Conservation (phyloP, 2,113 vertebrate species). For the Rhea pennata region DNA sequence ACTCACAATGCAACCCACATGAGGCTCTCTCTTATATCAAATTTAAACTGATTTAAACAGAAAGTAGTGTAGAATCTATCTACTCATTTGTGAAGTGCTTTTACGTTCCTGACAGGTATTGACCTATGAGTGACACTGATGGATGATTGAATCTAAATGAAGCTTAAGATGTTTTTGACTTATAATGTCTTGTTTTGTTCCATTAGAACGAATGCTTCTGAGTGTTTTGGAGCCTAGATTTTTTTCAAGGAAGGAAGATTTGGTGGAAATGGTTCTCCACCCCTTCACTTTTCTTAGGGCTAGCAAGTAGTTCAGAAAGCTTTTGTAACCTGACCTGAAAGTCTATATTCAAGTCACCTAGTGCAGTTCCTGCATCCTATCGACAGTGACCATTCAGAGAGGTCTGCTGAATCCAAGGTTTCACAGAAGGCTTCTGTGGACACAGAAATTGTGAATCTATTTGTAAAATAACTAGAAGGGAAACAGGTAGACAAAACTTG, state of each 20-base stretch:
- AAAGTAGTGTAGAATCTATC: not conserved
- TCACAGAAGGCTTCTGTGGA: not conserved
- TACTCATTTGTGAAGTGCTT: not conserved
- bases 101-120: not conserved
- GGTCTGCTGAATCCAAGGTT: not conserved
- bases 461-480: not conserved
- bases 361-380: not conserved
- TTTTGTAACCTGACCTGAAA: not conserved
- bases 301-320: not conserved
- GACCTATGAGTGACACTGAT: not conserved
- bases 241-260: not conserved
- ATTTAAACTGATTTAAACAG: constrained; percentile 11
- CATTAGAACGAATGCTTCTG: not conserved
- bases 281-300: not conserved
- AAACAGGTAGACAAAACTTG: not conserved
- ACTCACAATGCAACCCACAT: not conserved
- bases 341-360: not conserved
- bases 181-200: not conserved
- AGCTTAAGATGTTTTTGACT: not conserved
- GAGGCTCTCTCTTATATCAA: not conserved
- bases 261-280: not conserved
- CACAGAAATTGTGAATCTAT: not conserved
- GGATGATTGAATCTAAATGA: not conserved
- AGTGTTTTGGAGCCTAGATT: not conserved
- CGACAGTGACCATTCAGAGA: not conserved